Conservation (phyloP, 1,140 invertebrate species). For the Parapsyche elsis region DNA sequence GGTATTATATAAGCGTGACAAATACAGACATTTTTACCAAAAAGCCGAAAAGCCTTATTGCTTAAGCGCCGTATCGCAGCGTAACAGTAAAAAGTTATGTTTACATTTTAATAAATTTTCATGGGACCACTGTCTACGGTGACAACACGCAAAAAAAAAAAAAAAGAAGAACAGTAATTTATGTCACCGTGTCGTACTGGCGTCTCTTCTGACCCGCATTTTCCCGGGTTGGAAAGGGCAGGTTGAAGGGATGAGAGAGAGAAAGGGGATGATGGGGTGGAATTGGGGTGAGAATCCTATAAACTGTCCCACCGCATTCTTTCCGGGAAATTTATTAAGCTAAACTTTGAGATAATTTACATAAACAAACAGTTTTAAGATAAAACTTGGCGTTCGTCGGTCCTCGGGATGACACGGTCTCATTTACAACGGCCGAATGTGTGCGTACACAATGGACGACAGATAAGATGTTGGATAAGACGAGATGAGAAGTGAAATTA, state of each 20-base stretch:
- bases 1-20: constrained; percentile 38
- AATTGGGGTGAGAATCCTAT: constrained; percentile 30
- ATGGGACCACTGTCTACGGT: constrained; percentile 33
- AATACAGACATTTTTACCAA: constrained; percentile 39
- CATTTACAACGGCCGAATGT: constrained; percentile 25
- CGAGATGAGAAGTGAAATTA: not conserved
- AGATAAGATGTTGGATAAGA: not conserved
- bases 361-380: constrained; percentile 48
- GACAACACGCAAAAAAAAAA: constrained; percentile 15
- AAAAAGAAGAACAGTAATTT: constrained; percentile 45
- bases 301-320: constrained; percentile 48
- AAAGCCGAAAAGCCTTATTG: constrained; percentile 43
- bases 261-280: not conserved
- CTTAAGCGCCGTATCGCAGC: constrained; percentile 47
- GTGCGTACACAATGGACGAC: constrained; percentile 23
- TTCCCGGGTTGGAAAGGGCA: not conserved
- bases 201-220: not conserved
- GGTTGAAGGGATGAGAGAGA: not conserved
- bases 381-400: constrained; percentile 31
- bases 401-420: constrained; percentile 24
- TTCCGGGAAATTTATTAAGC: constrained; percentile 49
- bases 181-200: constrained; percentile 25
- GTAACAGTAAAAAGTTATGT: constrained; percentile 50
- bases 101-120: constrained; percentile 52
- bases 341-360: constrained; percentile 49